Percentiles rank a stretch among this genome's conserved stretches.
Conservation (phyloP, 2,888 invertebrate species). For the Ochlodes sylvanus region DNA sequence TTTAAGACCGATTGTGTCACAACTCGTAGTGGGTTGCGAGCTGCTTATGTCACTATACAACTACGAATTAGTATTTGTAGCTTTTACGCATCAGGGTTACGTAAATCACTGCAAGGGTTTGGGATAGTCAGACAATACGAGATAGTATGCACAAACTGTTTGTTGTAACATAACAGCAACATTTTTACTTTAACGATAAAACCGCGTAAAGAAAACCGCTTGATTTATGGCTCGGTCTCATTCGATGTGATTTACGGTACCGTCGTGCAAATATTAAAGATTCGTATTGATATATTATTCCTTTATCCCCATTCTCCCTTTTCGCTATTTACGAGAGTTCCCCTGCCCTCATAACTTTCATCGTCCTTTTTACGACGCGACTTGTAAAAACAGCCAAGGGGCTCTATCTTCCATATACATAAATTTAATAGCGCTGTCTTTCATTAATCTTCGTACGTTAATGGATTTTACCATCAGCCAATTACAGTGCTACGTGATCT, state of each 20-base stretch:
- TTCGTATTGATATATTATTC: constrained; percentile 85
- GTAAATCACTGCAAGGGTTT: too few relatives aligned
- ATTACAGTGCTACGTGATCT: constrained; percentile 1
- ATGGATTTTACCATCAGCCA: not conserved
- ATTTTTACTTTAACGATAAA: constrained; percentile 52
- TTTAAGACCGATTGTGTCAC: not conserved
- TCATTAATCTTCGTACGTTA: constrained; percentile 5
- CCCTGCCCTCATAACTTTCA: constrained; percentile 80
- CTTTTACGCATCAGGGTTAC: too few relatives aligned
- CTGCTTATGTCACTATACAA: not conserved
- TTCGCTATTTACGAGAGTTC: constrained; percentile 80
- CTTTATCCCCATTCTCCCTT: constrained; percentile 82
- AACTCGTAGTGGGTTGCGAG: not conserved
- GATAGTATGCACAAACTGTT: not conserved
- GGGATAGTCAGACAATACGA: not conserved
- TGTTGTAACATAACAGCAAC: constrained; percentile 3
- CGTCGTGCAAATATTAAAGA: constrained; percentile 83
- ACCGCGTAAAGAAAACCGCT: constrained; percentile 60
- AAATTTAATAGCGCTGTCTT: constrained; percentile 53
- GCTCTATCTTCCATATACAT: constrained; percentile 46
- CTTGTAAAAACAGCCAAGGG: constrained; percentile 70
- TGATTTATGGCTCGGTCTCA: constrained; percentile 77
- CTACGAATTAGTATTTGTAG: too few relatives aligned
- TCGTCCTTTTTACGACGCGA: constrained; percentile 77
- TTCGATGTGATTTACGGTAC: constrained; percentile 81